Evolutionary conservation across 2,113 vertebrate genomes (phyloP).

Genomic region (Tor tambroides): DNA sequence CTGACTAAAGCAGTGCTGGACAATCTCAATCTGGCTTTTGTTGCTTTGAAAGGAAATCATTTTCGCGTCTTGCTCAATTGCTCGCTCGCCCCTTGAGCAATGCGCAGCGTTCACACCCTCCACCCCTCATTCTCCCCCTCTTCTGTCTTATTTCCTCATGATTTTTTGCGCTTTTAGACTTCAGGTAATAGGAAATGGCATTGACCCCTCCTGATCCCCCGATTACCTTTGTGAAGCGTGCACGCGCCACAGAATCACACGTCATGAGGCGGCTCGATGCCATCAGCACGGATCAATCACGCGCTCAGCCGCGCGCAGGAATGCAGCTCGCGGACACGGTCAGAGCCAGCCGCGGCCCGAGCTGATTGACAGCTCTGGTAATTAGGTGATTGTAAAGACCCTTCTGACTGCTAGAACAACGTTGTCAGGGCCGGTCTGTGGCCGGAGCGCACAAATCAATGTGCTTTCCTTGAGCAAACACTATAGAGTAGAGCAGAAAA

Average conservation of each 20-base stretch:
- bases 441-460: conserved; percentile 92
- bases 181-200: conserved; percentile 94
- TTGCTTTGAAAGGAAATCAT: conserved; percentile 86
- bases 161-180: conserved; percentile 76
- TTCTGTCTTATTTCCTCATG: conserved; percentile 52
- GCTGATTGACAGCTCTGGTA: conserved; percentile 98
- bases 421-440: conserved; percentile 93
- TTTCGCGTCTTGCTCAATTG: conserved; percentile 85
- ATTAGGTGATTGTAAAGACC: conserved; percentile 98
- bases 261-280: conserved; percentile 91
- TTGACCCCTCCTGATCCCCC: conserved; percentile 89
- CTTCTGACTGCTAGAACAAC: conserved; percentile 94
- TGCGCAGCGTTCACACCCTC: conserved; percentile 57
- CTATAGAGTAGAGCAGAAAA: conserved; percentile 54
- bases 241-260: conserved; percentile 92
- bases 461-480: conserved; percentile 85
- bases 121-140: conserved; percentile 37
- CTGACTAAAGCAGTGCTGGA: conserved; percentile 83
- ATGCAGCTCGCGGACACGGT: conserved; percentile 84
- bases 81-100: conserved; percentile 79
- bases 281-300: conserved; percentile 98
- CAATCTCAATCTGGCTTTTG: conserved; percentile 94
- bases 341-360: conserved; percentile 79
- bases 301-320: conserved; percentile 85
- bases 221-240: conserved; percentile 95